Conservation (phyloP, 30 jellyfish, hydroid and myxozoan genomes). For the Turritopsis rubra region DNA sequence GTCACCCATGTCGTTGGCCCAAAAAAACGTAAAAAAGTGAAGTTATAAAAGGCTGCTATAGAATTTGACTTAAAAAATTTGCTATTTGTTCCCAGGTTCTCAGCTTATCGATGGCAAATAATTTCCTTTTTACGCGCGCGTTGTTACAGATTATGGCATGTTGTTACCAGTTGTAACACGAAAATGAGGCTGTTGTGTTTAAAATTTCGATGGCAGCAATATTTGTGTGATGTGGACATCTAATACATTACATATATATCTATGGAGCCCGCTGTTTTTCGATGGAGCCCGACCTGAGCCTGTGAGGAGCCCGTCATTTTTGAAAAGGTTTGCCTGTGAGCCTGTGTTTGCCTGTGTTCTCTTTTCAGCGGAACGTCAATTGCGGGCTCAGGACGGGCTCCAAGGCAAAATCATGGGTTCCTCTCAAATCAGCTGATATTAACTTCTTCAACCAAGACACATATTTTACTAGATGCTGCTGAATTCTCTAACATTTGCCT, state of each 20-base stretch:
- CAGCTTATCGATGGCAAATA: neutral
- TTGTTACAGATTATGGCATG: no score
- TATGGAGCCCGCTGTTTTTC: neutral
- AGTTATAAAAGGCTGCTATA: neutral
- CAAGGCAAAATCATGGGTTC: neutral
- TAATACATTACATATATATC: neutral
- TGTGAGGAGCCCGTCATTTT: neutral
- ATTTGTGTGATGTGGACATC: neutral
- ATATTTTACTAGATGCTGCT: neutral
- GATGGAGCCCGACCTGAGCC: neutral
- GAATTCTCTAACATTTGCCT: neutral
- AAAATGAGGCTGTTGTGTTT: neutral
- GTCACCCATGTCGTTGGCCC: neutral
- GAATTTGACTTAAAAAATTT: no score
- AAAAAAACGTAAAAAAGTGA: neutral
- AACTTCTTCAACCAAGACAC: neutral
- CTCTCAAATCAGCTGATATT: neutral
- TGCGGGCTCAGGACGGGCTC: neutral
- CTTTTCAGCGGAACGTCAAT: no score
- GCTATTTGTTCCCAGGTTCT: neutral
- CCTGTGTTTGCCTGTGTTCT: no score
- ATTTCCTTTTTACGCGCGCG: neutral
- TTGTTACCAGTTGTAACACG: neutral
- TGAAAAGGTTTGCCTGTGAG: neutral
- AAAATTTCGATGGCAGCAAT: neutral